Evolutionary conservation across 2,888 invertebrate genomes (phyloP), one percentile per base, ranked within the genome.

Genomic region (Nezara viridula): DNA sequence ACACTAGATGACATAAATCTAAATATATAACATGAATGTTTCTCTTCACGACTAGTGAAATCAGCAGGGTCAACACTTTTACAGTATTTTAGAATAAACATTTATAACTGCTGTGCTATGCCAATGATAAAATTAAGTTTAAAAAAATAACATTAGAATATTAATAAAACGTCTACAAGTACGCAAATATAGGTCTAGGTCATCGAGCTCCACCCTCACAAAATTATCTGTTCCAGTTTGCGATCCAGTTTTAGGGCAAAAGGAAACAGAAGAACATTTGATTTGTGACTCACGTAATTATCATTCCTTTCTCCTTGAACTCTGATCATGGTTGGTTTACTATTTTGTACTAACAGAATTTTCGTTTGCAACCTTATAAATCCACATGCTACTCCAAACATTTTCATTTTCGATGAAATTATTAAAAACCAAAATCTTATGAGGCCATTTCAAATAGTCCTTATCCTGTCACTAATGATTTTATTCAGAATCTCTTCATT

Each of bases 211-310:
- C 66, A 73, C 66, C 66, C 66, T 73, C 66, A 60, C 27, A 73
- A 21, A 73, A 37, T 7, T 73, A 19, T 37, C 66, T 73, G 66
- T 32, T 73, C 66, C 66, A 73, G 37, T 73, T 73, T 73, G 5
- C 32, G 66, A 73, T 73, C 66, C 66, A 73, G 66, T 73, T 73
- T 73, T 37, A 21, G 32, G 37, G 66, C 66, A 73, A 73, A 73
- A 73, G 37, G 66, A 32, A 73, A 32, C 32, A 37, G 37, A 66
- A 73, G 66, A 73, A 37, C 66, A 2, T 32, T 37, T 73, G 19
- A 73, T 37, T 73, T 73, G 37, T 73, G 66, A 73, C 66, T 73
- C 32, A 73, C 7, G 32, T 37, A 21, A 73, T 73, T 37, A 37
- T 5, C 14, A 73, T 73, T 37, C 66, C 32, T 37, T 73, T 73